A percentile compares a stretch with the other conserved stretches of the same genome.
phyloP scores from a whole-genome alignment of 2,888 invertebrate species.

The Pyrochroa serraticornis region DNA sequence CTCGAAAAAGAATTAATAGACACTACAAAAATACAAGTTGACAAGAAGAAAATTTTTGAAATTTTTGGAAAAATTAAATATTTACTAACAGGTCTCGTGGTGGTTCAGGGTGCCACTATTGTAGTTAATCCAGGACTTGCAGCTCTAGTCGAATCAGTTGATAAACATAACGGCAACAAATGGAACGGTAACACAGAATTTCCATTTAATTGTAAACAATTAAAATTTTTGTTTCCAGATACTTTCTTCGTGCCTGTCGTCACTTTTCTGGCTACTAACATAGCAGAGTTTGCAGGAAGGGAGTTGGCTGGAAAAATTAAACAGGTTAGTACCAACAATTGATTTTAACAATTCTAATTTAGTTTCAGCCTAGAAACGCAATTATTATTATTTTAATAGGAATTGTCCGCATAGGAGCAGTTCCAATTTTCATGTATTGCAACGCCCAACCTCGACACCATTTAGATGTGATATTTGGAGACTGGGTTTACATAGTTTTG shows the following conservation, averaged over 20 bases:
- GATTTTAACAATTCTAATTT: too few relatives aligned
- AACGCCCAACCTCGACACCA: slow-evolving; percentile 21
- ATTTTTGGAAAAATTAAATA: slow-evolving; percentile 19
- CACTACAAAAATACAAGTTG: not conserved
- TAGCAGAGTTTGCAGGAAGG: slow-evolving; percentile 30
- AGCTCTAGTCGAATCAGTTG: slow-evolving; percentile 24
- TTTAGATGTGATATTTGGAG: slow-evolving; percentile 16
- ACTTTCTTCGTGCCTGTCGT: slow-evolving; percentile 25
- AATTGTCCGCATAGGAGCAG: slow-evolving; percentile 1
- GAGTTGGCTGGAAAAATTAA: slow-evolving; percentile 19
- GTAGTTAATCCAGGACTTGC: slow-evolving; percentile 33
- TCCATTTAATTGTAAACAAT: slow-evolving; percentile 2
- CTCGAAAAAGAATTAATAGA: slow-evolving; percentile 4
- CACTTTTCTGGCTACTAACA: slow-evolving; percentile 24
- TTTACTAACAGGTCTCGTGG: slow-evolving; percentile 17
- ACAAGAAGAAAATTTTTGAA: slow-evolving; percentile 3
- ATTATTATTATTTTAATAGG: not conserved
- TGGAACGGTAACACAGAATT: slow-evolving; percentile 34
- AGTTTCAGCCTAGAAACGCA: slow-evolving; percentile 15
- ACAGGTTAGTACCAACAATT: slow-evolving; percentile 10
- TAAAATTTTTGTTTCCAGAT: slow-evolving; percentile 23
- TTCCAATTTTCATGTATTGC: slow-evolving; percentile 20
- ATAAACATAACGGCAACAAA: slow-evolving; percentile 22
- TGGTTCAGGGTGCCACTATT: slow-evolving; percentile 19
- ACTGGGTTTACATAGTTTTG: slow-evolving; percentile 16